phyloP scores from a whole-genome alignment of 2,888 invertebrate genomes.

The Pseudococcus longispinus region DNA sequence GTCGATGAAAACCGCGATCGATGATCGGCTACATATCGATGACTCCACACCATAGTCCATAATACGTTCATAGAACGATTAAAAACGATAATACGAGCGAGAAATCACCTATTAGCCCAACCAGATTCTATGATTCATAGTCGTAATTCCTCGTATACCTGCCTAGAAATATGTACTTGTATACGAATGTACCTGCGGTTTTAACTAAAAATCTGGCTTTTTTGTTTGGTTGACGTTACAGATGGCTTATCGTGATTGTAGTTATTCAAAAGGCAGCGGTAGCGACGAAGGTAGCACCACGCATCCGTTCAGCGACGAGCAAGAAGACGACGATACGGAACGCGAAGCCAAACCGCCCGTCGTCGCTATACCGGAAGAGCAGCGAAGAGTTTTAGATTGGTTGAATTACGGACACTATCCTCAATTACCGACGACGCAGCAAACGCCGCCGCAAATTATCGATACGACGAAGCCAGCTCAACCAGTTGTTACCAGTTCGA shows the following conservation, averaged over 20 bases:
- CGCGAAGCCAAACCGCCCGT: constrained; percentile 44
- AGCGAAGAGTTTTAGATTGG: constrained; percentile 51
- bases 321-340: constrained; percentile 51
- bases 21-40: not conserved
- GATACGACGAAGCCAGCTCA: constrained; percentile 42
- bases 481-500: constrained; percentile 56
- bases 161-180: too few species aligned
- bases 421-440: constrained; percentile 32
- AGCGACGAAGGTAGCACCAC: constrained; percentile 54
- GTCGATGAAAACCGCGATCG: not conserved
- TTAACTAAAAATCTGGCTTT: too few species aligned
- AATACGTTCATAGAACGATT: too few species aligned
- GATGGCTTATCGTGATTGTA: constrained; percentile 55
- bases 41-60: too few species aligned
- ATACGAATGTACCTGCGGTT: too few species aligned
- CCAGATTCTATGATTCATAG: too few species aligned
- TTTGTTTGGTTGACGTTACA: not conserved
- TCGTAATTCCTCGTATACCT: too few species aligned
- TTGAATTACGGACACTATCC: constrained; percentile 51
- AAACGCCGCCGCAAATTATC: not conserved
- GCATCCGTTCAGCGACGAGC: constrained; percentile 53
- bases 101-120: too few species aligned
- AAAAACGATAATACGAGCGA: too few species aligned
- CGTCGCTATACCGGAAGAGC: constrained; percentile 48
- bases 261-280: constrained; percentile 53